Evolutionary conservation across 2,888 invertebrate species (phyloP).

Genomic region (Hyposoter didymator): DNA sequence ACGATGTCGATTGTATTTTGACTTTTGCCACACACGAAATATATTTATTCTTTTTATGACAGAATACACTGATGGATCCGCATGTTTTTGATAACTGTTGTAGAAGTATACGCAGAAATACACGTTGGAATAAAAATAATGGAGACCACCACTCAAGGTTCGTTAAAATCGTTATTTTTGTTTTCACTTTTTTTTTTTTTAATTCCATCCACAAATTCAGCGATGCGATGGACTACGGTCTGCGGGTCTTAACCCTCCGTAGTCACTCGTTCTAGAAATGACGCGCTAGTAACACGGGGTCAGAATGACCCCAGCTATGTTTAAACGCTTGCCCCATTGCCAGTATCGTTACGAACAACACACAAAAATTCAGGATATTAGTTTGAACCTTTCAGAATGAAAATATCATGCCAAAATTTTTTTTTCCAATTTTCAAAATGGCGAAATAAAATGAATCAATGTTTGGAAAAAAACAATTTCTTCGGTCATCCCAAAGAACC

Average conservation of each 20-base stretch:
- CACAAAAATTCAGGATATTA: too few relatives aligned
- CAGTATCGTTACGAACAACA: too few relatives aligned
- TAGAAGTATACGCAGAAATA: conserved; percentile 44
- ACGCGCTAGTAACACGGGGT: too few relatives aligned
- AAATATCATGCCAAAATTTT: too few relatives aligned
- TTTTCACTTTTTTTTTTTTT: conserved; percentile 26
- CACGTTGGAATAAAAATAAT: conserved; percentile 62
- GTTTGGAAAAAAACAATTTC: too few relatives aligned
- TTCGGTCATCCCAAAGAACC: too few relatives aligned
- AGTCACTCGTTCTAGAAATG: too few relatives aligned
- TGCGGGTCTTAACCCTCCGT: not conserved
- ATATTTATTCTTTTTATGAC: conserved; percentile 66
- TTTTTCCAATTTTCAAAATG: too few relatives aligned
- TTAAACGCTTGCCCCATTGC: too few relatives aligned
- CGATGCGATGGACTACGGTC: conserved; percentile 32
- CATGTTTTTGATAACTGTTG: conserved; percentile 57
- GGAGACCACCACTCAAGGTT: conserved; percentile 19
- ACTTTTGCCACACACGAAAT: conserved; percentile 66
- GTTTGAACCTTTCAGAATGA: too few relatives aligned
- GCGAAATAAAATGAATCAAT: too few relatives aligned
- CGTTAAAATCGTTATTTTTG: conserved; percentile 32
- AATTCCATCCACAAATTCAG: conserved; percentile 32
- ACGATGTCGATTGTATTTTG: conserved; percentile 1
- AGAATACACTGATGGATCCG: conserved; percentile 64
- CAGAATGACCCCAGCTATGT: too few relatives aligned